Percentiles rank a stretch among this genome's conserved stretches.
These are phyloP conservation scores for Orussus abietinus DNA, from an alignment of 1,140 invertebrate species.

Conservation along the genomic window DNA sequence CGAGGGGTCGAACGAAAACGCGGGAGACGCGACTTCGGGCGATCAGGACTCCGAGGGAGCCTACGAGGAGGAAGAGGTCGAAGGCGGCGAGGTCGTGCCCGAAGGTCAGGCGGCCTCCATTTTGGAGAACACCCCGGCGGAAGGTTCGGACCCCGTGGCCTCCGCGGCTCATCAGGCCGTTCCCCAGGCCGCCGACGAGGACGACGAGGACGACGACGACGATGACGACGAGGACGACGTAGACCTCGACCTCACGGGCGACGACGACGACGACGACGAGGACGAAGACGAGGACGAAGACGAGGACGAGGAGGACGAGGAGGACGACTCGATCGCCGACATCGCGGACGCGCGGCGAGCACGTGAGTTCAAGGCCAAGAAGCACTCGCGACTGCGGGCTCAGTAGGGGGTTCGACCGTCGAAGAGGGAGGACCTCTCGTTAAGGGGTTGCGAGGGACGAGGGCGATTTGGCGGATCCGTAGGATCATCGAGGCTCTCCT, in stretches of 20 bases:
- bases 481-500: too few species aligned
- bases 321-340: conserved; percentile 60
- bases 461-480: too few species aligned
- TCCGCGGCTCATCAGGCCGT: conserved; percentile 17
- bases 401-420: too few species aligned
- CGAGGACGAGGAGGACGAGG: conserved; percentile 67
- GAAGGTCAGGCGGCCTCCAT: conserved; percentile 39
- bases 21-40: conserved; percentile 51
- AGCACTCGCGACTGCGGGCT: conserved; percentile 30
- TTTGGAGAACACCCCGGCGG: conserved; percentile 39
- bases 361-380: conserved; percentile 76
- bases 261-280: conserved; percentile 62
- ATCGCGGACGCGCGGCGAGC: conserved; percentile 64
- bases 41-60: too few species aligned
- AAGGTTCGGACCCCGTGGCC: conserved; percentile 36
- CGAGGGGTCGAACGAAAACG: conserved; percentile 39
- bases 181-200: conserved; percentile 46
- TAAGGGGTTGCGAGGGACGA: too few species aligned
- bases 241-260: conserved; percentile 55
- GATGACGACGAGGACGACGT: conserved; percentile 31
- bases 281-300: conserved; percentile 74
- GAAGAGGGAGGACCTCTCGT: too few species aligned
- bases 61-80: too few species aligned
- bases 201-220: conserved; percentile 51
- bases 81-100: too few species aligned